Conservation (phyloP, 2,113 vertebrate genomes). For the Crotalus horridus region DNA sequence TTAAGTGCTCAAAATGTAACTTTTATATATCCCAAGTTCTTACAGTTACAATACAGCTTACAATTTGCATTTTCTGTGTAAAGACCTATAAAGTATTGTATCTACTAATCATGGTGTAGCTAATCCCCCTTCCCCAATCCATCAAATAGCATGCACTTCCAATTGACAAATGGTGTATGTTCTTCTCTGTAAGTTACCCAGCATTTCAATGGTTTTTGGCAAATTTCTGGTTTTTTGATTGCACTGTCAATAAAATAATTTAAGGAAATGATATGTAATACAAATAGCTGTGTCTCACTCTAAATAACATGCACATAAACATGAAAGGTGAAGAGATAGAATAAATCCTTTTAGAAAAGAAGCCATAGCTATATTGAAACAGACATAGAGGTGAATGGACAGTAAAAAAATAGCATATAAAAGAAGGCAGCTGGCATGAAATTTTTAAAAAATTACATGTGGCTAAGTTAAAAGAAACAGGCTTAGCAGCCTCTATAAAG, state of each 20-base stretch:
- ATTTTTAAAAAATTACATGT: neutral
- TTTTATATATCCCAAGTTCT: neutral
- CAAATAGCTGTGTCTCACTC: slow-evolving; percentile 38
- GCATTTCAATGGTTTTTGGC: slow-evolving; percentile 41
- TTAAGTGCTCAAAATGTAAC: neutral
- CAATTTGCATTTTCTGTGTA: neutral
- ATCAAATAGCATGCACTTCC: neutral
- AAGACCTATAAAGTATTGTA: neutral
- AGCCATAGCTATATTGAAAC: neutral
- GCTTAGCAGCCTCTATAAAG: neutral
- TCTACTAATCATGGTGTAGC: neutral
- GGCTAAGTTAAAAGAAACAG: neutral
- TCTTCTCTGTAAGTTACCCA: slow-evolving; percentile 19
- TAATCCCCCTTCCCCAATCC: neutral
- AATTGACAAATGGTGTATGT: slow-evolving; percentile 30
- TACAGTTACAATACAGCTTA: neutral
- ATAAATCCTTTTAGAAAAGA: slow-evolving; percentile 21
- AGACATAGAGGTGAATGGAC: slow-evolving; percentile 12
- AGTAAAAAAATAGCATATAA: slow-evolving; percentile 24
- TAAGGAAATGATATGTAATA: neutral
- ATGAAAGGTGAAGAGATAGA: slow-evolving; percentile 8
- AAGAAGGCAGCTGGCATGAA: neutral
- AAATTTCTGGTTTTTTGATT: slow-evolving; percentile 22
- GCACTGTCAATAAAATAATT: slow-evolving; percentile 37
- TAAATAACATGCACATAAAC: slow-evolving; percentile 25